These are phyloP conservation scores for Delichon dasypus DNA, from an alignment of 2,797 vertebrate genomes.

Conservation along the genomic window DNA sequence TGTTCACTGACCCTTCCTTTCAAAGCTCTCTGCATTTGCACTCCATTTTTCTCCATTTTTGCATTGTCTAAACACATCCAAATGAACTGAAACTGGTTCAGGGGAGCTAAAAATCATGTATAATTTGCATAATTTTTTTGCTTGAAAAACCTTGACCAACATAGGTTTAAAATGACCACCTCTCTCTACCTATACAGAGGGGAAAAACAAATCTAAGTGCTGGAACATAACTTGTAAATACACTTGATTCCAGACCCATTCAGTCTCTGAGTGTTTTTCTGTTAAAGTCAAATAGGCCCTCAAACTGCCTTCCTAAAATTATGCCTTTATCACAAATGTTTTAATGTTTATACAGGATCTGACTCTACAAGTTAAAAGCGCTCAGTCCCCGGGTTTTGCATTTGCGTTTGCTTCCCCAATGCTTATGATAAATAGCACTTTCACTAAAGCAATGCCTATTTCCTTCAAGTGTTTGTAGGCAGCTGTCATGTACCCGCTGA, in stretches of 20 bases:
- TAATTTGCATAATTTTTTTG: not conserved
- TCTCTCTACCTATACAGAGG: not conserved
- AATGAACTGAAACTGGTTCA: not conserved
- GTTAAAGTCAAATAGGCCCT: not conserved
- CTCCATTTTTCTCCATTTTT: not conserved
- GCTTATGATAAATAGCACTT: not conserved
- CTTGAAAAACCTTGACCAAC: not conserved
- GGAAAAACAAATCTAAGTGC: not conserved
- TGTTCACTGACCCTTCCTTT: not conserved
- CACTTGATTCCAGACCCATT: not conserved
- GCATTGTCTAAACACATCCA: not conserved
- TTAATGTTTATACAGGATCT: not conserved
- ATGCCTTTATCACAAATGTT: not conserved
- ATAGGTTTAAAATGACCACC: not conserved
- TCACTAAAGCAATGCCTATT: not conserved
- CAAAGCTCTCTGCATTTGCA: not conserved
- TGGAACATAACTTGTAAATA: not conserved
- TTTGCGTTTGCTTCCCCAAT: not conserved
- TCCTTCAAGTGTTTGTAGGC: not conserved
- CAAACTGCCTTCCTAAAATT: not conserved
- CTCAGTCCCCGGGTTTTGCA: not conserved
- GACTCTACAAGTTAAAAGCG: not conserved
- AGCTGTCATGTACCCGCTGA: not conserved
- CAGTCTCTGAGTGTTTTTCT: not conserved
- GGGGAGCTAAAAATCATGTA: not conserved